Percentiles rank a stretch among this genome's conserved stretches.
Evolutionary conservation across 2,888 invertebrate genomes (phyloP).

Genomic region (Zhengitettix transpicula): DNA sequence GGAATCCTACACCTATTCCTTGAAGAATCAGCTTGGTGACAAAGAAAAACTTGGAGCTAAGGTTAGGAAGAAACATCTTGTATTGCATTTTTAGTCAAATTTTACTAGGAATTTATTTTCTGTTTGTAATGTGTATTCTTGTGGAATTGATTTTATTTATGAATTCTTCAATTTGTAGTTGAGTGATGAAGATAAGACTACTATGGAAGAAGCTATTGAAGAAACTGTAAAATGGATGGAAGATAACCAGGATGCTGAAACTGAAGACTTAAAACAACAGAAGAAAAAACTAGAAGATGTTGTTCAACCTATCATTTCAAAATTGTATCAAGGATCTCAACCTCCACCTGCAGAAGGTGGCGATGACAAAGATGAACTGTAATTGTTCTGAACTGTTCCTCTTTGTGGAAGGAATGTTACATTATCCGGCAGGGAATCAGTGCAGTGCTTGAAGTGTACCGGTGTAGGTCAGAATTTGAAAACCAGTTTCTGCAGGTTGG

Average conservation of each 20-base stretch:
- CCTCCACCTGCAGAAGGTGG: conserved; percentile 59
- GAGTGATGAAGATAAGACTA: conserved; percentile 76
- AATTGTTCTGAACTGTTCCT: conserved; percentile 16
- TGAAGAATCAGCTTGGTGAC: conserved; percentile 91
- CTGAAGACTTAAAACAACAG: conserved; percentile 82
- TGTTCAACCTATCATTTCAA: conserved; percentile 92
- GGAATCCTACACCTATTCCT: conserved; percentile 90
- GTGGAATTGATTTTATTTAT: background rate
- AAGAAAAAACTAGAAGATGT: conserved; percentile 90
- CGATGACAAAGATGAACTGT: conserved; percentile 74
- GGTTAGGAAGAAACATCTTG: conserved; percentile 13
- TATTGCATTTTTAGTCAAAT: conserved; percentile 15
- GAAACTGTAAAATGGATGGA: conserved; percentile 97
- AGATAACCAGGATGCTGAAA: conserved; percentile 80
- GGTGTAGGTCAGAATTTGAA: too few species aligned
- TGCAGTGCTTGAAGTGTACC: too few species aligned
- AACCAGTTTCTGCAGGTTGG: too few species aligned
- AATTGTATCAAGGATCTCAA: conserved; percentile 79
- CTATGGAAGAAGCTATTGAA: conserved; percentile 86
- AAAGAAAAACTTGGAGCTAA: conserved; percentile 94
- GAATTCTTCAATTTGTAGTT: conserved; percentile 24
- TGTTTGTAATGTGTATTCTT: background rate
- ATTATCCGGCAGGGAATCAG: too few species aligned
- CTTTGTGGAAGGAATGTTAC: too few species aligned
- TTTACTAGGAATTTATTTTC: background rate